These are phyloP conservation scores for Drosophila bocqueti DNA, from an alignment of 1,140 invertebrate genomes.

Conservation along the genomic window DNA sequence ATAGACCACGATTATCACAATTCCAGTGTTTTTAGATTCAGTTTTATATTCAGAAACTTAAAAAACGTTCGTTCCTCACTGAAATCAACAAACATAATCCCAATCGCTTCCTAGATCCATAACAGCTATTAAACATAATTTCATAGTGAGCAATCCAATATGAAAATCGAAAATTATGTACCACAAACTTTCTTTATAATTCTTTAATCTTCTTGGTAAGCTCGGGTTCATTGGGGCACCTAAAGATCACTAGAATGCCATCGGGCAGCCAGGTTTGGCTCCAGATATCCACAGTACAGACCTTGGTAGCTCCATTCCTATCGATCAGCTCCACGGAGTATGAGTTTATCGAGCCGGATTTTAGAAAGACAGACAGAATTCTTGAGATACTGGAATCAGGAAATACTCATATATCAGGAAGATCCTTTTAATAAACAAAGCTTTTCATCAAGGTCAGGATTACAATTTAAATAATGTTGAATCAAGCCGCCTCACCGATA, in stretches of 20 bases:
- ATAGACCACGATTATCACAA: neutral
- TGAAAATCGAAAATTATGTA: neutral
- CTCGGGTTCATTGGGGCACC: slow-evolving; percentile 44
- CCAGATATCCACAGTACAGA: slow-evolving; percentile 66
- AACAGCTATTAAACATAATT: no score
- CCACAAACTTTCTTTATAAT: neutral
- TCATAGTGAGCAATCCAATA: no score
- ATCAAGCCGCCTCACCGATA: slow-evolving; percentile 34
- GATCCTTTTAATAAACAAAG: neutral
- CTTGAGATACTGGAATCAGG: slow-evolving; percentile 21
- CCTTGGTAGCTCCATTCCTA: slow-evolving; percentile 21
- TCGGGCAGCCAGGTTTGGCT: slow-evolving; percentile 53
- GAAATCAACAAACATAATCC: neutral
- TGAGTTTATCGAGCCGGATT: slow-evolving; percentile 15
- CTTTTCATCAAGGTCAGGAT: no score
- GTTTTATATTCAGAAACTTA: neutral
- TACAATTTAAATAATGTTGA: no score
- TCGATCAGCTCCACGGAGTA: slow-evolving; percentile 56
- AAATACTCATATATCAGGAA: neutral
- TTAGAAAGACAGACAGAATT: slow-evolving; percentile 9
- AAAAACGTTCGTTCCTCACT: neutral
- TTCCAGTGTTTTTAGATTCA: neutral
- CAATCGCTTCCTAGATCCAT: neutral
- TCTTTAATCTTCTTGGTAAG: slow-evolving; percentile 32
- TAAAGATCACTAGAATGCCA: slow-evolving; percentile 64